Conservation (phyloP, 2,888 invertebrate genomes). For the Drosophila rellima region DNA sequence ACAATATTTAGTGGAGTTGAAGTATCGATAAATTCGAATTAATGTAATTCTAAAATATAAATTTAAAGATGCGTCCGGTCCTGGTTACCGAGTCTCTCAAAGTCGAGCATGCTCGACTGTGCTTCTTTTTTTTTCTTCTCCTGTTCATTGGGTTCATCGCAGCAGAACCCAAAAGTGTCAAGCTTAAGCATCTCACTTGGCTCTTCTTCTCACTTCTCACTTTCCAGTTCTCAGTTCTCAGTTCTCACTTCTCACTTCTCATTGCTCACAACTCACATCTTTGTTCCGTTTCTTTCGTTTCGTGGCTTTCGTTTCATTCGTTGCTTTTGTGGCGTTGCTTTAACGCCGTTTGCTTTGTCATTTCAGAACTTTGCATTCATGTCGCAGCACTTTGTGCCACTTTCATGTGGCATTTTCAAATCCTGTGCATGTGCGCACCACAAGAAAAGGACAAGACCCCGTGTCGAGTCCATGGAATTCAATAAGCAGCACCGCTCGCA, state of each 20-base stretch:
- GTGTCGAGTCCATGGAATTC: constrained; percentile 61
- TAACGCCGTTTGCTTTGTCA: constrained; percentile 68
- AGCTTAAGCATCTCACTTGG: constrained; percentile 65
- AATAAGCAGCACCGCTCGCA: constrained; percentile 58
- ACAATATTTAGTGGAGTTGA: too few species aligned
- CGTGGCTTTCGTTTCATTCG: constrained; percentile 2
- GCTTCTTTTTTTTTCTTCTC: constrained; percentile 12
- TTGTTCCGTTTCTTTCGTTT: constrained; percentile 5
- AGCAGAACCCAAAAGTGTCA: constrained; percentile 78
- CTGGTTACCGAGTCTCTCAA: not conserved
- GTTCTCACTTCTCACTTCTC: not conserved
- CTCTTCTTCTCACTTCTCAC: constrained; percentile 35
- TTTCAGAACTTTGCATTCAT: constrained; percentile 71
- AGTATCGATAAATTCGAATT: too few species aligned
- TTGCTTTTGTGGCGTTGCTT: constrained; percentile 16
- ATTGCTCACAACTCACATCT: not conserved
- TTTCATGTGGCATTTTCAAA: constrained; percentile 75
- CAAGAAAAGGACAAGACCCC: constrained; percentile 45
- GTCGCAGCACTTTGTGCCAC: constrained; percentile 62
- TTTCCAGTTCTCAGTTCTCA: not conserved
- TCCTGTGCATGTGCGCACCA: constrained; percentile 70
- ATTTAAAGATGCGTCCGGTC: too few species aligned
- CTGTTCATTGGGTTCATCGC: constrained; percentile 68
- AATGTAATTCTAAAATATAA: too few species aligned
- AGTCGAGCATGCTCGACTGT: not conserved